Conservation (phyloP, 2,113 vertebrate species). For the Emydura subglobosa region DNA sequence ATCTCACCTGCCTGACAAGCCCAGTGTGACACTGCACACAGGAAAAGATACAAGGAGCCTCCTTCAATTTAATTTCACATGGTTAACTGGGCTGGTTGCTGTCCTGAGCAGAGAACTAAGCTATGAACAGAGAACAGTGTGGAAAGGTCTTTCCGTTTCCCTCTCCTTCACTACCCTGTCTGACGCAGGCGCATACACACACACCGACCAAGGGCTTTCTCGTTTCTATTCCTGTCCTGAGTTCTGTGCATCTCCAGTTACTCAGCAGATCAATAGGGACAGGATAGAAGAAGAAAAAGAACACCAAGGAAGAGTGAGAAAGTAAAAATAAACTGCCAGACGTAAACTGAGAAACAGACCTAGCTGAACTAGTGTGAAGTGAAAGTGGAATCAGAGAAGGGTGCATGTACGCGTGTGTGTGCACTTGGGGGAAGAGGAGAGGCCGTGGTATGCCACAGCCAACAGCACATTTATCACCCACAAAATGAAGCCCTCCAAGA, state of each 20-base stretch:
- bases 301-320: background rate
- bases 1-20: conserved; percentile 72
- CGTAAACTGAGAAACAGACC: background rate
- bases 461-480: background rate
- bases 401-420: background rate
- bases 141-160: conserved; percentile 4
- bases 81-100: background rate
- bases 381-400: fast-evolving
- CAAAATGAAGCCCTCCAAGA: background rate
- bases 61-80: conserved; percentile 72
- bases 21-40: conserved; percentile 74
- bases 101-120: background rate
- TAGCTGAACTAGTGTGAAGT: background rate
- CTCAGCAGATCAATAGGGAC: conserved; percentile 69
- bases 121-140: background rate
- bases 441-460: background rate
- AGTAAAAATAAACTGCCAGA: conserved; percentile 61
- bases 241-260: conserved; percentile 75
- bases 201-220: conserved; percentile 34
- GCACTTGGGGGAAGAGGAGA: background rate
- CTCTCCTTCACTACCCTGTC: background rate
- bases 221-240: conserved; percentile 65
- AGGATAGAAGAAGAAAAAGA: conserved; percentile 51
- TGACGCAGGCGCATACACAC: background rate
- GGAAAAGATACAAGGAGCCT: conserved; percentile 72